Base-by-base conservation (phyloP, 2,797 vertebrate species). In the Hybognathus amarus region DNA sequence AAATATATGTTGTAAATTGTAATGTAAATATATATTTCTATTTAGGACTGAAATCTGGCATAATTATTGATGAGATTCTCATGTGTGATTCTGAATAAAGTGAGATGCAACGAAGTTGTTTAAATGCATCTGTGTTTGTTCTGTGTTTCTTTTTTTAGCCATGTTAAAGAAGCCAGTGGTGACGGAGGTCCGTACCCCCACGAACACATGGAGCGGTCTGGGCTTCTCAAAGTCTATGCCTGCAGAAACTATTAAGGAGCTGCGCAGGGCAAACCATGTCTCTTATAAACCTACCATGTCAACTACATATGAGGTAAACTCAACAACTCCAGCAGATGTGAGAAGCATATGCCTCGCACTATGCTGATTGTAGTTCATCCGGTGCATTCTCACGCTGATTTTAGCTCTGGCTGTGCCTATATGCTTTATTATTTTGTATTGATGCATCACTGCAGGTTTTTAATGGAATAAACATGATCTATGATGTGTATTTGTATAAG, bases 161-260 rank as follows among this genome's bases (percentile, higher is more conserved):
- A 97, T 97, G 96, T 90, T 96, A 71, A 97, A 97, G 91, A 97
- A 97, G 76, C 96, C 96, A 6, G 96, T 97, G 87, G 96, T 97
- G 80, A 97, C 96, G 0, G 96, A 97, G 91, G 96, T 97, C 61
- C 94, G 96, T 83, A 97, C 96, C 0, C 96, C 96, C 75, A 97
- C 96, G 54, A 97, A 97, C 67, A 97, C 96, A 0, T 97, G 96
- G 96, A 97, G 96, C 52, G 96, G 96, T n/a, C 93, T 97, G 78
- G 96, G 96, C 0, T 97, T 97, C 90, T 97, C 96, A 59, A 97
- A 97, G 86, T 97, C 96, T 24, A 97, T 97, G 96, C 96, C 96
- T 20, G 96, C 96, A 1, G 96, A 97, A 91, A 97, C 96, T 6
- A 97, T 97, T 89, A 97, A 97, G 88, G 96, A 97, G 78, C 87